Evolutionary conservation across 30 jellyfish, hydroid and myxozoan genomes (phyloP).

Genomic region (Morbakka virulenta): DNA sequence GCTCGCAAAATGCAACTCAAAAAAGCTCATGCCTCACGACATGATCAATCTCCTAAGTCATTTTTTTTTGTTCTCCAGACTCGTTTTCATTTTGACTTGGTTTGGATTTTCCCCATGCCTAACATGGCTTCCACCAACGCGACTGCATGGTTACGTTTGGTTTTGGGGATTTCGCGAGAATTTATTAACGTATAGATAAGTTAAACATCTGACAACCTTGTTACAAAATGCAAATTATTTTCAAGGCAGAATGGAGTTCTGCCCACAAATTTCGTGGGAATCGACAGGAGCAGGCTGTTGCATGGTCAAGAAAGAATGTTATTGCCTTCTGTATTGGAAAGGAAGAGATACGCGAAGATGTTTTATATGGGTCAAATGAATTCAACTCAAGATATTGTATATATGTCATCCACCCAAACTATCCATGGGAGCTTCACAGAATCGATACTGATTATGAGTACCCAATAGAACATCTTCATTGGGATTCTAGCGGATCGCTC

Average conservation of each 20-base stretch:
- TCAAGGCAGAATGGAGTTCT: not conserved
- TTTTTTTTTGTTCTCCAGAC: too few species aligned
- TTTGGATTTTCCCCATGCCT: too few species aligned
- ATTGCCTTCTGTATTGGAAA: not conserved
- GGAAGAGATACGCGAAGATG: not conserved
- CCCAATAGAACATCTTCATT: not conserved
- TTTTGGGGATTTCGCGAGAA: too few species aligned
- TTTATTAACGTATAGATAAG: too few species aligned
- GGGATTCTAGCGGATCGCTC: not conserved
- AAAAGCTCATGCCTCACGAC: too few species aligned
- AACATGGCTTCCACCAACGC: too few species aligned
- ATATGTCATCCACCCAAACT: not conserved
- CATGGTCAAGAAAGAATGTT: not conserved
- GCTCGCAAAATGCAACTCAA: too few species aligned
- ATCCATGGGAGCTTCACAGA: not conserved
- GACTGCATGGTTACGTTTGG: too few species aligned
- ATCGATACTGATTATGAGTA: not conserved
- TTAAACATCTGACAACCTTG: too few species aligned
- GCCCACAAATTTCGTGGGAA: not conserved
- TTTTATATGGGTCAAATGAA: not conserved
- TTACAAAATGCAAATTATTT: not conserved
- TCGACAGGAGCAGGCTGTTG: not conserved
- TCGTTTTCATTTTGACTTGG: too few species aligned
- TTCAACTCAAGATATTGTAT: not conserved
- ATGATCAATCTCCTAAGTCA: too few species aligned